Base-by-base conservation (phyloP, 2,888 invertebrate genomes). In the Ophion obscuratus region DNA sequence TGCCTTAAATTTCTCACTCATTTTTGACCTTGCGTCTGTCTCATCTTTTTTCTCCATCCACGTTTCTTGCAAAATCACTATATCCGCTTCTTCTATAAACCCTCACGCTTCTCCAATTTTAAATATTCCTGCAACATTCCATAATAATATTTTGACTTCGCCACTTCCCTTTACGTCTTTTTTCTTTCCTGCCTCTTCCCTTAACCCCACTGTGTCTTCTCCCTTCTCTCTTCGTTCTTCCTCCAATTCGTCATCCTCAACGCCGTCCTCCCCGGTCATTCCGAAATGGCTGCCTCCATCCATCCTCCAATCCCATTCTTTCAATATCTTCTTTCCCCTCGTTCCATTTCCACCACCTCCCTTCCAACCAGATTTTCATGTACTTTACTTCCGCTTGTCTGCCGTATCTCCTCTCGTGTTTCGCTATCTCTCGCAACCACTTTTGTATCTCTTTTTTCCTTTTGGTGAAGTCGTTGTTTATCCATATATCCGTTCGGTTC, bases 401-500 rank as follows among this genome's bases (percentile, higher is more conserved):
- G n/a, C n/a, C n/a, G n/a, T n/a, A n/a, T n/a, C 17, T 14, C 53
- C 17, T 53, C 53, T 27, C 24, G 6, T 27, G 47, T 14, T 53
- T 14, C 2, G 53, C 70, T 7, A 47, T 0, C 14, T 53, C 27
- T 24, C 24, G 11, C 0, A 77, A 36, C 70, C 76, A 71, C 3
- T 20, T 44, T 11, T 66, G 71, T 9, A 77, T 40, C 14, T 40
- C 24, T 64, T 27, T 53, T 20, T 78, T 78, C n/a, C 83, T 70
- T 14, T 17, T 70, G 14, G 66, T 77, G 17, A 71, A 24, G 20
- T 83, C 83, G 14, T 83, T 71, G 2, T 66, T 62, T 14, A 77
- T 36, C 77, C 61, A 70, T 11, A 78, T 61, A 11, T 27, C n/a
- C 5, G 70, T 62, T 1, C 70, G 70, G 4, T 61, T 61, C 44